These are phyloP conservation scores for Anoplopoma fimbria DNA, from an alignment of 2,113 vertebrate genomes.

Conservation along the genomic window DNA sequence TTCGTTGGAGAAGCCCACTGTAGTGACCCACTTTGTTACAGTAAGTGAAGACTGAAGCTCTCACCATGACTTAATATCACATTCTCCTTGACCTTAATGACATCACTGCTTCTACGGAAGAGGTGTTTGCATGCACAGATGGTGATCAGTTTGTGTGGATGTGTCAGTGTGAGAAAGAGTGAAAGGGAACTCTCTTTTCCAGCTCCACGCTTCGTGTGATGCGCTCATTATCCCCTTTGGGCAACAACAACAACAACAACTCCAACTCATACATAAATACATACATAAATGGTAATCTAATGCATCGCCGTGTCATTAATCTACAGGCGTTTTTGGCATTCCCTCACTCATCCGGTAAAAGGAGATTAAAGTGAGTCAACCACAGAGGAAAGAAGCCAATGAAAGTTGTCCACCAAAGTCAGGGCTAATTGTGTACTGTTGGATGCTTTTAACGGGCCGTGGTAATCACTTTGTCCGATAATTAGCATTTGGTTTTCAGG, in stretches of 20 bases:
- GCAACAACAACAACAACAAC: slow-evolving; percentile 57
- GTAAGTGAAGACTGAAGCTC: background rate
- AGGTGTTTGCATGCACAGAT: slow-evolving; percentile 55
- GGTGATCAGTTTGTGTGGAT: slow-evolving; percentile 30
- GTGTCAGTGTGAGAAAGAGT: background rate
- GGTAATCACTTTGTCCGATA: slow-evolving; percentile 68
- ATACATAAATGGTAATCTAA: slow-evolving; percentile 6
- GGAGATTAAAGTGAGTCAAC: slow-evolving; percentile 53
- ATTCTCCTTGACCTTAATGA: slow-evolving; percentile 46
- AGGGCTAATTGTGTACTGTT: slow-evolving; percentile 59
- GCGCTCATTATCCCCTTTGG: slow-evolving; percentile 60
- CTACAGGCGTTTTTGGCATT: slow-evolving; percentile 13
- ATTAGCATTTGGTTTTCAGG: slow-evolving; percentile 73
- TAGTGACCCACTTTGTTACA: slow-evolving; percentile 5
- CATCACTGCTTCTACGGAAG: slow-evolving; percentile 48
- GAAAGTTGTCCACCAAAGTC: slow-evolving; percentile 59
- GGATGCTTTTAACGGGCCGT: slow-evolving; percentile 60
- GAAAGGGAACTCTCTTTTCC: slow-evolving; percentile 18
- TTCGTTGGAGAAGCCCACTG: background rate
- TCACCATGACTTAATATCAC: slow-evolving; percentile 8
- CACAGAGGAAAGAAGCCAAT: slow-evolving; percentile 54
- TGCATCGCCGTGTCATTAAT: slow-evolving; percentile 22
- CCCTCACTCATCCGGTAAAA: slow-evolving; percentile 18
- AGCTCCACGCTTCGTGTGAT: slow-evolving; percentile 64
- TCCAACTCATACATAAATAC: slow-evolving; percentile 29